Conservation (phyloP, 2,113 vertebrate species). For the Bettongia penicillata region DNA sequence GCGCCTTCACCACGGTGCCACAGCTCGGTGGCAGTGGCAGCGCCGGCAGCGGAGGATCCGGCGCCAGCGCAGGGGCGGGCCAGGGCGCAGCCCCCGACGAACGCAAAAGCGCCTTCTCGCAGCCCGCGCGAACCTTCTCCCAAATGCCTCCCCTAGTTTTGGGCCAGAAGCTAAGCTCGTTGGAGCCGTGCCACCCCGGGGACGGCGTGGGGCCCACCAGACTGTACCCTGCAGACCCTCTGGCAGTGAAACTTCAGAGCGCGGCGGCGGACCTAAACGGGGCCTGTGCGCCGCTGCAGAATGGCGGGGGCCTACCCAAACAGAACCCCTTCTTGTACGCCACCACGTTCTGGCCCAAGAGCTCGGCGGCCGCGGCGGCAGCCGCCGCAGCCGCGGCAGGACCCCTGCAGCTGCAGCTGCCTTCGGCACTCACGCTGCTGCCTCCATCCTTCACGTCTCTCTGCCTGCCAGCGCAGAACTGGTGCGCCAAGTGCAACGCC, state of each 20-base stretch:
- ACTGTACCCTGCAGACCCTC: conserved; percentile 90
- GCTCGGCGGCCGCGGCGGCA: conserved; percentile 82
- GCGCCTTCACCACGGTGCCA: conserved; percentile 92
- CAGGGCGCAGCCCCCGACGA: conserved; percentile 79
- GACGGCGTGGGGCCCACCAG: conserved; percentile 89
- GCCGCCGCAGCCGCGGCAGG: conserved; percentile 76
- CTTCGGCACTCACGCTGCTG: conserved; percentile 94
- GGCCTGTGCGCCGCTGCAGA: conserved; percentile 62
- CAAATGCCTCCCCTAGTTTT: conserved; percentile 91
- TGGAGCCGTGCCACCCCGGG: conserved; percentile 85
- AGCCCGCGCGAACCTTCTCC: conserved; percentile 91
- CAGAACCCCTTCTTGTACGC: conserved; percentile 95
- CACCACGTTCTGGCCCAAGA: conserved; percentile 97
- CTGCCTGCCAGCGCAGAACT: conserved; percentile 97
- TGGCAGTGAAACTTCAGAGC: conserved; percentile 91
- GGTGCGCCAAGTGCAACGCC: conserved; percentile 99
- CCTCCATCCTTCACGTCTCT: conserved; percentile 97
- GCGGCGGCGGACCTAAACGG: conserved; percentile 85
- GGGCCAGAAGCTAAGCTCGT: conserved; percentile 89
- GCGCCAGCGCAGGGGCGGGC: conserved; percentile 31
- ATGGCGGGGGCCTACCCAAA: conserved; percentile 86
- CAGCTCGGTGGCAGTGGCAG: conserved; percentile 80
- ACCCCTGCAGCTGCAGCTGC: conserved; percentile 94
- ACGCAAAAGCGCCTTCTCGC: conserved; percentile 96
- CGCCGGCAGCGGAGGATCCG: neutral